These are phyloP conservation scores for Thunnus maccoyii DNA, from an alignment of 2,113 vertebrate genomes.

Conservation along the genomic window DNA sequence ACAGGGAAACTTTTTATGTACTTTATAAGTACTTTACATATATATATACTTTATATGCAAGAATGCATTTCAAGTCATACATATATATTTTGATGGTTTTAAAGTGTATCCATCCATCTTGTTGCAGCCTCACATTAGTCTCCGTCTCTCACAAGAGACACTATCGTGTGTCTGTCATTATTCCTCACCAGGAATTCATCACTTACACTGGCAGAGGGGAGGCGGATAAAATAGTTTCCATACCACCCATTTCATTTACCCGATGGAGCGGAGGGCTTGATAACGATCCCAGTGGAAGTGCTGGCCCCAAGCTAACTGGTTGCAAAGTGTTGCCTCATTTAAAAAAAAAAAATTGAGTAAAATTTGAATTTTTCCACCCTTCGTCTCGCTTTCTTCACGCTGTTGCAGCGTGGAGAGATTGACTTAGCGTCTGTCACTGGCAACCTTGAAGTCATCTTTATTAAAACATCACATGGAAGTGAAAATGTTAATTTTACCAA, in stretches of 20 bases:
- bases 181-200: slow-evolving; percentile 43
- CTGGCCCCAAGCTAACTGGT: slow-evolving; percentile 41
- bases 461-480: neutral
- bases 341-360: neutral
- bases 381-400: neutral
- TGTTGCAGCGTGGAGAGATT: neutral
- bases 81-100: neutral
- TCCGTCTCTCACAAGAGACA: neutral
- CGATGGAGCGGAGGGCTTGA: neutral
- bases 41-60: too few relatives aligned
- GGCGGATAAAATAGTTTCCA: slow-evolving; percentile 17
- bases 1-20: too few relatives aligned
- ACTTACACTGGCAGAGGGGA: neutral
- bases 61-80: neutral
- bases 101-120: neutral
- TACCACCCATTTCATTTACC: slow-evolving; percentile 3
- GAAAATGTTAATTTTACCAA: neutral
- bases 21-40: too few relatives aligned
- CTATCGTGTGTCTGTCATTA: neutral
- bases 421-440: slow-evolving; percentile 3
- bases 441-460: slow-evolving; percentile 11
- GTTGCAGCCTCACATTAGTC: neutral
- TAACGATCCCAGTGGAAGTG: slow-evolving; percentile 39
- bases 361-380: slow-evolving; percentile 4
- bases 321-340: slow-evolving; percentile 70